phyloP scores from a whole-genome alignment of 2,113 vertebrate genomes.

The Chaetodon trifascialis region DNA sequence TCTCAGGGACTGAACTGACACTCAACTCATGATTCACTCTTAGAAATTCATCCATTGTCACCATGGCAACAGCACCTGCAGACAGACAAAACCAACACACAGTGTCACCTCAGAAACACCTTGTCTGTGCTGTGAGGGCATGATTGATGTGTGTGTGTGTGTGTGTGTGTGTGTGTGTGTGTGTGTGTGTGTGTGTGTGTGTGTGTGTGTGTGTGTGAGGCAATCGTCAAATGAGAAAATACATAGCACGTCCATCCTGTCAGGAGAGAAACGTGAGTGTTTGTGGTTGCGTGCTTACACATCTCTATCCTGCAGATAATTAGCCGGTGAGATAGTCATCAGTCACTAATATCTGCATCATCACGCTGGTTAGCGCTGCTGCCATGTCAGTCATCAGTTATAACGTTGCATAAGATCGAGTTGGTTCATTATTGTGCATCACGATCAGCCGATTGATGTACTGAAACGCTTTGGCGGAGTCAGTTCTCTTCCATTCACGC shows the following conservation, averaged over 20 bases:
- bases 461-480: conserved; percentile 33
- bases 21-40: conserved; percentile 49
- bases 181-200: not conserved
- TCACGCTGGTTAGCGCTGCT: conserved; percentile 25
- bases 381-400: conserved; percentile 25
- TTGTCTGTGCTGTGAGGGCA: not conserved
- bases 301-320: conserved; percentile 2
- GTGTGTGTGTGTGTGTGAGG: conserved; percentile 10
- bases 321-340: conserved; percentile 18
- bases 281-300: not conserved
- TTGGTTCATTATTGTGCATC: conserved; percentile 44
- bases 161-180: not conserved
- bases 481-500: conserved; percentile 21
- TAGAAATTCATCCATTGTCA: conserved; percentile 52
- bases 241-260: not conserved
- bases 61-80: conserved; percentile 65
- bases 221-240: conserved; percentile 28
- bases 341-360: conserved; percentile 13
- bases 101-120: conserved; percentile 42
- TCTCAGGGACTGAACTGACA: conserved; percentile 22
- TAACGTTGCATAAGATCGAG: conserved; percentile 45
- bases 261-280: not conserved
- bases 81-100: conserved; percentile 10
- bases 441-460: conserved; percentile 29
- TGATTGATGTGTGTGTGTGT: conserved; percentile 7